Evolutionary conservation across 1,140 invertebrate species (phyloP), one percentile per base, ranked within the genome.

Genomic region (Drosophila chauvacae): DNA sequence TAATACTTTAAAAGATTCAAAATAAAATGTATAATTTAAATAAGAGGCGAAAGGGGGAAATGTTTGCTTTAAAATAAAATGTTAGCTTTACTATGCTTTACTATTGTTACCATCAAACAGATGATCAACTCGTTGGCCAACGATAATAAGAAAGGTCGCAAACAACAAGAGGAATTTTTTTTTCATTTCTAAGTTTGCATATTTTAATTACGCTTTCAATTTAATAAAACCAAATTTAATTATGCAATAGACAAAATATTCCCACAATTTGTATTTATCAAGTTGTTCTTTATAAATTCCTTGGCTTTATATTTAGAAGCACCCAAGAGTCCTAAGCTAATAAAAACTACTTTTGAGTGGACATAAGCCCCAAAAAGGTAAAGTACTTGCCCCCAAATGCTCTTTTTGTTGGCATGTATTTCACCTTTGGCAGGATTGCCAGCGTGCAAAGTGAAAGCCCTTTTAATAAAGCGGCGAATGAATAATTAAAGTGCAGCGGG

Each of bases 401-500:
- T 26, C 55, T 41, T 42, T 39, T 26, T 41, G 14, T 39, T 39
- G 13, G 18, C 33, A 55, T 57, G 55, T 4, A n/a, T 23, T 39
- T 57, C 33, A 57, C 35, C 35, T 35, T n/a, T 62, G 50, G 23
- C 33, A 28, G 50, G n/a, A 13, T 37, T 62, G 16, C 23, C 47
- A 28, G 26, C 13, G 30, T 26, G 55, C 16, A 26, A 13, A 57
- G 55, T 42, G 14, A 42, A 62, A 30, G 3, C 33, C 30, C 11
- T 37, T 66, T 62, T 47, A 48, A 47, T 64, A 48, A 35, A 56
- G 30, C 42, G n/a, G n/a, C n/a, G 26, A 56, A 56, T 73, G 16
- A 39, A 74, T 47, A 71, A 48, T 70, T 60, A 70, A 74, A 61
- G 30, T 41, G 33, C 50, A 56, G 20, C 18, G 28, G 18, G 20